Evolutionary conservation across 2,797 vertebrate species (phyloP), one percentile per base, ranked within the genome.

Genomic region (Yasuhikotakia modesta): DNA sequence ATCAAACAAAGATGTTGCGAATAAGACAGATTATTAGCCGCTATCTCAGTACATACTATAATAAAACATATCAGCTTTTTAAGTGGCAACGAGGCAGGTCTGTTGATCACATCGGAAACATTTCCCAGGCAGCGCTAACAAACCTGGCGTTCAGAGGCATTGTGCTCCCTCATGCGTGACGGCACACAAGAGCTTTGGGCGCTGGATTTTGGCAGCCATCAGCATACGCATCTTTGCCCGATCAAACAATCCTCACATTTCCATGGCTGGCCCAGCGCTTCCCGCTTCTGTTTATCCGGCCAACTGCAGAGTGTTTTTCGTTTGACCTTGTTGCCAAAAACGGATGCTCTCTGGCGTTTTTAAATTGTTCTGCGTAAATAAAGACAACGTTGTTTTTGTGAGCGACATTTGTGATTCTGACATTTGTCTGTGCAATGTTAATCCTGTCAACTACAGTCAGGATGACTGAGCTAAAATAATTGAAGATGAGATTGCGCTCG

Each of bases 371-470:
- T 81, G 72, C 80, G 39, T 73, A 75, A 86, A 84, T 65, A 84
- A 79, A 65, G 76, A 64, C 61, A 85, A 82, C 52, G 50, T 70
- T 79, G 83, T 74, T 75, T 87, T 87, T 87, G 67, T 82, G 72
- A 57, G 48, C 63, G 32, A 22, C 79, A 61, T 87, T 87, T 87
- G 79, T 81, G 81, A 86, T 68, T 82, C 79, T 79, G 82, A 87
- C 87, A 89, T 90, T 87, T 87, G 85, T 81, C 79, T 84, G 77
- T 75, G 82, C 81, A 85, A 82, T 84, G 78, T 68, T 88, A 87
- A 89, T 89, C 83, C 83, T 73, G 76, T 70, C 60, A 43, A 76
- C 65, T 71, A 74, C 87, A 85, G 89, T 88, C 72, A 81, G 84
- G 64, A 83, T 85, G 88, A 88, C 84, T 88, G 76, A 83, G 80